Evolutionary conservation across 92 coral and sea anemone genomes (phyloP).

Genomic region (Palythoa heliodiscus): DNA sequence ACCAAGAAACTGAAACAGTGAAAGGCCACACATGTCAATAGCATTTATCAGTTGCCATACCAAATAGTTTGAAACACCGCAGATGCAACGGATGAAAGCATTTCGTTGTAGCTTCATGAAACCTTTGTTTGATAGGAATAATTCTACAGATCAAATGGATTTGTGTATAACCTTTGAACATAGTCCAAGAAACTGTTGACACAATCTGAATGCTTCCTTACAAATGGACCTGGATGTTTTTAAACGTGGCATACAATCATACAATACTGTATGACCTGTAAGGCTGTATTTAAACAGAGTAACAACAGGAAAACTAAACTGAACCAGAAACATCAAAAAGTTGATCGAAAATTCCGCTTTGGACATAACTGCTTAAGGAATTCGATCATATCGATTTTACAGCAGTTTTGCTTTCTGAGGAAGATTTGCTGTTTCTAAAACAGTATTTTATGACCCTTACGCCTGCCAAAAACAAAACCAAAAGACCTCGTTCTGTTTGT

Average conservation of each 20-base stretch:
- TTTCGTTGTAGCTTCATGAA: not conserved
- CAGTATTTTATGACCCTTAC: not conserved
- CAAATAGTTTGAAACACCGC: not conserved
- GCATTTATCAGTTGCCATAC: not conserved
- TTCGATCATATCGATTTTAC: too few relatives aligned
- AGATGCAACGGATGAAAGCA: not conserved
- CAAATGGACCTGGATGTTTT: not conserved
- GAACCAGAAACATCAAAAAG: too few relatives aligned
- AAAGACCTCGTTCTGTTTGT: not conserved
- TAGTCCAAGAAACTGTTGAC: conserved; percentile 4
- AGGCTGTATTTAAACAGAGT: not conserved
- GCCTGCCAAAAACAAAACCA: not conserved
- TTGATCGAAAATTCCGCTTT: too few relatives aligned
- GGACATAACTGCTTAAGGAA: too few relatives aligned
- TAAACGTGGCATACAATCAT: not conserved
- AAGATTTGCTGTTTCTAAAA: not conserved
- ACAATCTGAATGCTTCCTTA: not conserved
- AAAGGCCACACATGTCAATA: conserved; percentile 9
- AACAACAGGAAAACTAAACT: too few relatives aligned
- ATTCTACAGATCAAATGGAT: not conserved
- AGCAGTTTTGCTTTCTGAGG: too few relatives aligned
- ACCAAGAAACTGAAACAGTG: not conserved
- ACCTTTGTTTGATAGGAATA: not conserved
- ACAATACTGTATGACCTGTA: not conserved
- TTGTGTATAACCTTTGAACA: not conserved